phyloP scores from a whole-genome alignment of 1,140 invertebrate species.

The Venturia canescens region DNA sequence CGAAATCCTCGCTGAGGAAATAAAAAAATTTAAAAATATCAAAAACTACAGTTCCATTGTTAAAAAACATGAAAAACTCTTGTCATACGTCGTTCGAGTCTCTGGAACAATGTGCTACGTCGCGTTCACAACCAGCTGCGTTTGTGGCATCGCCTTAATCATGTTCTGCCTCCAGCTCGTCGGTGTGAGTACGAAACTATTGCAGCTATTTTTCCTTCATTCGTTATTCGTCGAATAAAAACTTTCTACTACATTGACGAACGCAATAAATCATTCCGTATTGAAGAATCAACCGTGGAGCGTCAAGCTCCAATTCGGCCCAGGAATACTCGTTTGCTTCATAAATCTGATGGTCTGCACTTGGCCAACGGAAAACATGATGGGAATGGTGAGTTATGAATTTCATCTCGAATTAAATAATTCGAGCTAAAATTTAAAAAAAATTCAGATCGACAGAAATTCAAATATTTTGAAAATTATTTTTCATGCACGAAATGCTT shows the following conservation, averaged over 20 bases:
- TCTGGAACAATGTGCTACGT: conserved; percentile 14
- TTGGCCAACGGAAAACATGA: conserved; percentile 25
- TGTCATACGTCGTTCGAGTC: conserved; percentile 52
- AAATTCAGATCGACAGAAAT: too few relatives aligned
- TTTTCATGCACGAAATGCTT: too few relatives aligned
- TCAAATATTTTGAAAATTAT: too few relatives aligned
- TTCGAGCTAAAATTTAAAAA: too few relatives aligned
- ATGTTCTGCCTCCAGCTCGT: not conserved
- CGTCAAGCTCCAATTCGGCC: conserved; percentile 8
- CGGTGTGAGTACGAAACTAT: not conserved
- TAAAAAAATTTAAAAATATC: conserved; percentile 47
- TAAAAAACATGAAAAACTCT: conserved; percentile 57
- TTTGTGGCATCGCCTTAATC: too few relatives aligned
- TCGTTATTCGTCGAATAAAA: not conserved
- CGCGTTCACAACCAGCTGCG: too few relatives aligned
- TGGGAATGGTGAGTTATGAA: conserved; percentile 9
- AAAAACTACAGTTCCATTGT: conserved; percentile 59
- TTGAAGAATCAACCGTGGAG: conserved; percentile 20
- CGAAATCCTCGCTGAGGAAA: conserved; percentile 53
- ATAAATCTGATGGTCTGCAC: conserved; percentile 3
- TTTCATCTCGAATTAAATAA: too few relatives aligned
- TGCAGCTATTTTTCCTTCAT: too few relatives aligned
- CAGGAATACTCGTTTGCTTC: not conserved
- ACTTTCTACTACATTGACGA: not conserved
- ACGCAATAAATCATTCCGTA: too few relatives aligned